phyloP scores from a whole-genome alignment of 1,140 invertebrate genomes.

The Leptopilina clavipes region DNA sequence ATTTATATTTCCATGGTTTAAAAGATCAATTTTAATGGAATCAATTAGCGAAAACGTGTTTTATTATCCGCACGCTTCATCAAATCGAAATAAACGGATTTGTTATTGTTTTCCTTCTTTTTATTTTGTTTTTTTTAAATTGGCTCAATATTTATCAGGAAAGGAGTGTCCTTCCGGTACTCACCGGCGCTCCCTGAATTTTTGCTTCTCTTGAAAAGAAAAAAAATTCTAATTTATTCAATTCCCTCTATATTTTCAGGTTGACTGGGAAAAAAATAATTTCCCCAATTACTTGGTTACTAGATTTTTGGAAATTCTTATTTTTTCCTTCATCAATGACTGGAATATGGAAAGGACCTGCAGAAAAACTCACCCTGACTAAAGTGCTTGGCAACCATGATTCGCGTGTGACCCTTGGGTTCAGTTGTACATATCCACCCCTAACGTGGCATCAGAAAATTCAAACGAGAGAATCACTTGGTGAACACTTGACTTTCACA shows the following conservation, averaged over 20 bases:
- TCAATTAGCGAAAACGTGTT: too few species aligned
- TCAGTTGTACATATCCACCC: constrained; percentile 53
- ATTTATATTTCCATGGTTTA: too few species aligned
- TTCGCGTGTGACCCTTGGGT: constrained; percentile 42
- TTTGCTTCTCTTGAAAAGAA: not conserved
- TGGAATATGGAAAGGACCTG: constrained; percentile 23
- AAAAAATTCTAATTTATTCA: not conserved
- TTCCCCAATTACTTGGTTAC: too few species aligned
- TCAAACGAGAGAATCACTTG: constrained; percentile 18
- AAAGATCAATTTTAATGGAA: too few species aligned
- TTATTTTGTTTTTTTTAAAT: not conserved
- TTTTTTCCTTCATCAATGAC: constrained; percentile 35
- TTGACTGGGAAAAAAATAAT: not conserved
- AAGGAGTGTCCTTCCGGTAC: constrained; percentile 29
- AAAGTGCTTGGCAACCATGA: constrained; percentile 70
- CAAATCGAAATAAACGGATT: too few species aligned
- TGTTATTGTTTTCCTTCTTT: not conserved
- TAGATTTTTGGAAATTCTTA: not conserved
- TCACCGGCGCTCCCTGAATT: constrained; percentile 21
- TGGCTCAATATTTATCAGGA: constrained; percentile 14
- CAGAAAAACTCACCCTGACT: constrained; percentile 66
- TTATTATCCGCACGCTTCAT: too few species aligned
- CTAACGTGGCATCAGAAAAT: constrained; percentile 36
- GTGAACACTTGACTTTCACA: constrained; percentile 29
- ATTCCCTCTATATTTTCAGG: not conserved